phyloP scores from a whole-genome alignment of 1,140 invertebrate species.

The Agrilus planipennis region DNA sequence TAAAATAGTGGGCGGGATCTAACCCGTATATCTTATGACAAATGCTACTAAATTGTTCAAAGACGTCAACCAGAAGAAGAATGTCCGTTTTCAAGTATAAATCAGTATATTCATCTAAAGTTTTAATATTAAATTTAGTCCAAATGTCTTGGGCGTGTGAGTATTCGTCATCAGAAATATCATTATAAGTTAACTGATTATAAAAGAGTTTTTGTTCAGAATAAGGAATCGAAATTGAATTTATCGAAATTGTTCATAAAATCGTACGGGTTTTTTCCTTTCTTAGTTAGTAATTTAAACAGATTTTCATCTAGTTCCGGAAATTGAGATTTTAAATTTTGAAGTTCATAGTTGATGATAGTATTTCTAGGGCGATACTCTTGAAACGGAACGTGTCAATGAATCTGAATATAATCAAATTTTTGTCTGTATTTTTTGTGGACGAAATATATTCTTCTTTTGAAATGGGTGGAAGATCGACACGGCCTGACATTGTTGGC shows the following conservation, averaged over 20 bases:
- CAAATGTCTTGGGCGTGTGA: conserved; percentile 33
- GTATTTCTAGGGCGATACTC: conserved; percentile 14
- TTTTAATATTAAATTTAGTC: conserved; percentile 31
- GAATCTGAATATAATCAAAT: conserved; percentile 14
- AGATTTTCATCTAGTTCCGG: conserved; percentile 11
- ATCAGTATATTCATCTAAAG: conserved; percentile 32
- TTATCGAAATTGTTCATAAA: conserved; percentile 24
- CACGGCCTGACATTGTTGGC: conserved; percentile 13
- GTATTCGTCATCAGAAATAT: conserved; percentile 30
- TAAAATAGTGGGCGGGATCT: conserved; percentile 30
- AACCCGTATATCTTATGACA: conserved; percentile 24
- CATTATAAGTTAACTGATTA: conserved; percentile 21
- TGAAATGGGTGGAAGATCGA: conserved; percentile 15
- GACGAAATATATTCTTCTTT: conserved; percentile 20
- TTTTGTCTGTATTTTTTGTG: conserved; percentile 13
- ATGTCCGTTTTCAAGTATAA: conserved; percentile 35
- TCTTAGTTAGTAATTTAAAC: conserved; percentile 18
- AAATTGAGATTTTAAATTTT: not conserved
- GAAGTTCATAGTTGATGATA: conserved; percentile 11
- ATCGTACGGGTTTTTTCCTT: conserved; percentile 25
- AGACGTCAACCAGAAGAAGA: conserved; percentile 34
- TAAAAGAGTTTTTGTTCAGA: conserved; percentile 26
- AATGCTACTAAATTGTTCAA: conserved; percentile 35
- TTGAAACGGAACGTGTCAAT: conserved; percentile 19
- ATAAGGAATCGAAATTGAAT: conserved; percentile 24